Evolutionary conservation across 1,140 invertebrate species (phyloP).

Genomic region (Eupristina koningsbergeri): DNA sequence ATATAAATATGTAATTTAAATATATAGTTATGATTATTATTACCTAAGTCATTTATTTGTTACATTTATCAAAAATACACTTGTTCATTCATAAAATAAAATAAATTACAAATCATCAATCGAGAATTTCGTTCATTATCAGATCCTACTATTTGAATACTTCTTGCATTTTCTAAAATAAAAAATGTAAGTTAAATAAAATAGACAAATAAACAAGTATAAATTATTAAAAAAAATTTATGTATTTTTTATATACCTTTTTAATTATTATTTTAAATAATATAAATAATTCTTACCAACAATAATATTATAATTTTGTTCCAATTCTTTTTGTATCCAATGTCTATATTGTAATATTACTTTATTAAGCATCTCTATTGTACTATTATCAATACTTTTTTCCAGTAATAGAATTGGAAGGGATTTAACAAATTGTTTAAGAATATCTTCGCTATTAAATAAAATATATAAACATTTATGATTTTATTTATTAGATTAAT

Average conservation of each 20-base stretch:
- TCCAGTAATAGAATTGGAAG: constrained; percentile 63
- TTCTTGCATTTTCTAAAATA: constrained; percentile 67
- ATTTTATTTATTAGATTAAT: not conserved
- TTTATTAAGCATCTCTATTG: constrained; percentile 64
- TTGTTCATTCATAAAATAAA: constrained; percentile 66
- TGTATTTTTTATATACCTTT: not conserved
- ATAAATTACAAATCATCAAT: constrained; percentile 67
- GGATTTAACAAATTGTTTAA: constrained; percentile 64
- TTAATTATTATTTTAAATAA: constrained; percentile 6
- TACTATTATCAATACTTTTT: constrained; percentile 60
- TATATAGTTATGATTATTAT: constrained; percentile 29
- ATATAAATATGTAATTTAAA: not conserved
- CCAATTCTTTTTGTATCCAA: constrained; percentile 62
- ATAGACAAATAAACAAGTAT: constrained; percentile 42
- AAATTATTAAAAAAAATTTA: constrained; percentile 13
- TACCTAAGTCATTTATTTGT: constrained; percentile 25
- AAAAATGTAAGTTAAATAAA: constrained; percentile 40
- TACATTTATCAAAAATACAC: constrained; percentile 61
- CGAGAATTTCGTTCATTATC: constrained; percentile 61
- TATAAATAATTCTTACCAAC: constrained; percentile 60
- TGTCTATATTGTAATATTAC: constrained; percentile 62
- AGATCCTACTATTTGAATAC: constrained; percentile 63
- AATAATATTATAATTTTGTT: constrained; percentile 61
- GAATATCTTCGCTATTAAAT: constrained; percentile 59
- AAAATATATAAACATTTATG: not conserved